Conservation (phyloP, 1,140 invertebrate species). For the Drosophila arizonae region DNA sequence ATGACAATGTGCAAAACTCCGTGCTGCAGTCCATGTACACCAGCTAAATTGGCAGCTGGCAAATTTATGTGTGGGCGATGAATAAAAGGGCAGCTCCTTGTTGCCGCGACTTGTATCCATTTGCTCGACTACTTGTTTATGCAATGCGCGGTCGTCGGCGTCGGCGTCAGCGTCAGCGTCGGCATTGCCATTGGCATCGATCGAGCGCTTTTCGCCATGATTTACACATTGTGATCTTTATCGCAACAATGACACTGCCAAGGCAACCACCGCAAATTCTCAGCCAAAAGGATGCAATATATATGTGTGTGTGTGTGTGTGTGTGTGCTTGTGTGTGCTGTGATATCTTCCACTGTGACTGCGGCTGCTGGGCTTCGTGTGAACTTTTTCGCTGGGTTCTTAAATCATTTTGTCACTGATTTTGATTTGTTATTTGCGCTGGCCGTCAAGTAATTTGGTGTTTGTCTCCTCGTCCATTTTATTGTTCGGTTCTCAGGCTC, state of each 20-base stretch:
- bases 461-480: slow-evolving; percentile 45
- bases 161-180: slow-evolving; percentile 7
- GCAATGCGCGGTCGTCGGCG: slow-evolving; percentile 46
- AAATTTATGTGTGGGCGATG: slow-evolving; percentile 32
- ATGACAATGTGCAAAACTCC: slow-evolving; percentile 59
- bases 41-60: slow-evolving; percentile 26
- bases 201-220: slow-evolving; percentile 56
- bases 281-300: slow-evolving; percentile 69
- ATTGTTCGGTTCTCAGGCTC: slow-evolving; percentile 71
- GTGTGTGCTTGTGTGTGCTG: neutral
- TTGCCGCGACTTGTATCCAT: slow-evolving; percentile 61
- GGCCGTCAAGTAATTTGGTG: slow-evolving; percentile 65
- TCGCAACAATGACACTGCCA: slow-evolving; percentile 69
- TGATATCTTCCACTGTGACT: neutral
- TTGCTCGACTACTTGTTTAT: slow-evolving; percentile 81
- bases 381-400: slow-evolving; percentile 74
- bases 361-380: slow-evolving; percentile 61
- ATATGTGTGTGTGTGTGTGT: slow-evolving; percentile 51
- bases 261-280: slow-evolving; percentile 60
- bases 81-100: slow-evolving; percentile 23
- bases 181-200: slow-evolving; percentile 7
- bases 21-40: neutral
- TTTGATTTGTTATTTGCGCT: slow-evolving; percentile 77
- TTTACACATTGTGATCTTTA: slow-evolving; percentile 78
- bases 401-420: slow-evolving; percentile 81